Percentiles rank a stretch among this genome's conserved stretches.
These are phyloP conservation scores for Lophotriccus pileatus DNA, from an alignment of 2,797 vertebrate genomes.

Conservation along the genomic window DNA sequence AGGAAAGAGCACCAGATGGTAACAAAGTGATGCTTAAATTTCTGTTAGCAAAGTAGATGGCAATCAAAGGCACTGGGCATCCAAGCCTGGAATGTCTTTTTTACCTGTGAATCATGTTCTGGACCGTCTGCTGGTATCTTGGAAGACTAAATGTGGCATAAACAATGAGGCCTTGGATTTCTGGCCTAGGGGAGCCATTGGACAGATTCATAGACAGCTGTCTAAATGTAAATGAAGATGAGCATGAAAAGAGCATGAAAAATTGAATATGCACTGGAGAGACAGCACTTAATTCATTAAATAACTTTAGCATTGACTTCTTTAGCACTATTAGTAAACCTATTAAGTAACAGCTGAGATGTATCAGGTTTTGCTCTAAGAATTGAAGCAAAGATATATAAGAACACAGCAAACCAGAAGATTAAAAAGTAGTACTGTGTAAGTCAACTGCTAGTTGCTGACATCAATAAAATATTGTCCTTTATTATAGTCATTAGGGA, in stretches of 20 bases:
- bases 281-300: background rate
- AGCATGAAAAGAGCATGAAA: background rate
- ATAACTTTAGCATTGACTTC: background rate
- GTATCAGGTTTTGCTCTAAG: background rate
- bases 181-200: background rate
- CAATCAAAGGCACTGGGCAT: background rate
- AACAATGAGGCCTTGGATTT: background rate
- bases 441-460: conserved; percentile 38
- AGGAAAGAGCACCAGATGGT: background rate
- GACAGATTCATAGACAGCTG: background rate
- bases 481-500: conserved; percentile 58
- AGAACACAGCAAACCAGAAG: background rate
- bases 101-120: background rate
- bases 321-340: background rate
- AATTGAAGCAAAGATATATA: background rate
- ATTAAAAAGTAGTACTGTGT: background rate
- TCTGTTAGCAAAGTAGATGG: background rate
- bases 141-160: background rate
- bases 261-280: background rate
- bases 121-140: background rate
- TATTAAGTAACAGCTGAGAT: background rate
- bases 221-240: background rate
- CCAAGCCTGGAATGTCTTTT: background rate
- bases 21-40: background rate
- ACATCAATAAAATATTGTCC: conserved; percentile 57